Conservation (phyloP, 53 echinoderm and acorn worm species). For the Zoroaster sp. region DNA sequence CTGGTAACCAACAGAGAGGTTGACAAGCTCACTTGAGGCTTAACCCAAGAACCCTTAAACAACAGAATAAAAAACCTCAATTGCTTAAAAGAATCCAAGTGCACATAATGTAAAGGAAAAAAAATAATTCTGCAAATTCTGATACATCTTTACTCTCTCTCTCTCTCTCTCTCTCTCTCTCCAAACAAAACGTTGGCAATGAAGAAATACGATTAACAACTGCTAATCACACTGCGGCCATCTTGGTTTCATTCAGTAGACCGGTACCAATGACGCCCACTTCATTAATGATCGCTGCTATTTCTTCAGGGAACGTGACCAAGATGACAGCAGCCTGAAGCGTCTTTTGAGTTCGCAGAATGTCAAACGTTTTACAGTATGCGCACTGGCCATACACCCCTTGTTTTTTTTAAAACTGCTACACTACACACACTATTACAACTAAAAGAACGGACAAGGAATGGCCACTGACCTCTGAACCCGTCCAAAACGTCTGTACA, state of each 20-base stretch:
- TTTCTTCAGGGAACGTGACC: not conserved
- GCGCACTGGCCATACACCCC: not conserved
- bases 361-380: not conserved
- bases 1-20: no score
- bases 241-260: not conserved
- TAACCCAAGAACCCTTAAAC: no score
- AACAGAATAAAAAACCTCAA: no score
- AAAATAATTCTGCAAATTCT: no score
- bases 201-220: not conserved
- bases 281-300: not conserved
- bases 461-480: not conserved
- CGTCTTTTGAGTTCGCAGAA: not conserved
- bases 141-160: no score
- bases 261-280: not conserved
- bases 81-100: not conserved
- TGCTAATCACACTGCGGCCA: not conserved
- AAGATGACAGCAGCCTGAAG: not conserved
- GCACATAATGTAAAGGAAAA: not conserved
- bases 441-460: not conserved
- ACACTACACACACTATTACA: slow-evolving; percentile 45
- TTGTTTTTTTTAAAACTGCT: not conserved
- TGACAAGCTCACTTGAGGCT: no score
- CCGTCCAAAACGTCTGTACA: slow-evolving; percentile 28
- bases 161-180: no score
- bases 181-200: no score